These are phyloP conservation scores for Harmothoe impar DNA, from an alignment of 2,888 invertebrate genomes.

Conservation along the genomic window DNA sequence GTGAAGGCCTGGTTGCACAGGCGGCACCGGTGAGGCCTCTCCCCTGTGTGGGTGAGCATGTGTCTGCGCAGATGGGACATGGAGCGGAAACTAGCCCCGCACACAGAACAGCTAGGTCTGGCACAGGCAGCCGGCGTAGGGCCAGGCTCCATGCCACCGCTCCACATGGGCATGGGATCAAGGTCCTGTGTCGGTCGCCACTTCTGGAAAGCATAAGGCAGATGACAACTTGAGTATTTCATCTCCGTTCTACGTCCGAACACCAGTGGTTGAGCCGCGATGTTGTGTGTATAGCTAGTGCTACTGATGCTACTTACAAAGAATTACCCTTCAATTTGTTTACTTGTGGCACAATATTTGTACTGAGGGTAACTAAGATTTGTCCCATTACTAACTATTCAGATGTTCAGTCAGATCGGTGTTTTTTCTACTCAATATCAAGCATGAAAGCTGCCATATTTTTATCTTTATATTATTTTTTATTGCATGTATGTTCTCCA, in stretches of 20 bases:
- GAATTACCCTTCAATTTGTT: too few species aligned
- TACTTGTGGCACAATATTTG: too few species aligned
- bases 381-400: too few species aligned
- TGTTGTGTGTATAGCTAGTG: too few species aligned
- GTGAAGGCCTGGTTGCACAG: constrained; percentile 45
- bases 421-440: too few species aligned
- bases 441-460: too few species aligned
- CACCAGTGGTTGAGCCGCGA: too few species aligned
- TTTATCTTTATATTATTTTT: too few species aligned
- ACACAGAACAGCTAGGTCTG: neutral
- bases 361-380: too few species aligned
- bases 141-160: neutral
- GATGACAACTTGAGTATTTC: neutral
- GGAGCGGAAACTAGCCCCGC: constrained; percentile 44
- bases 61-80: constrained; percentile 41
- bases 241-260: neutral
- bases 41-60: constrained; percentile 38
- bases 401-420: too few species aligned
- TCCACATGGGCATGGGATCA: neutral
- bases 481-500: too few species aligned
- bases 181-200: neutral
- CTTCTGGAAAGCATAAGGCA: constrained; percentile 43
- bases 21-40: constrained; percentile 8
- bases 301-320: too few species aligned
- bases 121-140: neutral